Conservation (phyloP, 2,113 vertebrate species). For the Colaptes auratus region DNA sequence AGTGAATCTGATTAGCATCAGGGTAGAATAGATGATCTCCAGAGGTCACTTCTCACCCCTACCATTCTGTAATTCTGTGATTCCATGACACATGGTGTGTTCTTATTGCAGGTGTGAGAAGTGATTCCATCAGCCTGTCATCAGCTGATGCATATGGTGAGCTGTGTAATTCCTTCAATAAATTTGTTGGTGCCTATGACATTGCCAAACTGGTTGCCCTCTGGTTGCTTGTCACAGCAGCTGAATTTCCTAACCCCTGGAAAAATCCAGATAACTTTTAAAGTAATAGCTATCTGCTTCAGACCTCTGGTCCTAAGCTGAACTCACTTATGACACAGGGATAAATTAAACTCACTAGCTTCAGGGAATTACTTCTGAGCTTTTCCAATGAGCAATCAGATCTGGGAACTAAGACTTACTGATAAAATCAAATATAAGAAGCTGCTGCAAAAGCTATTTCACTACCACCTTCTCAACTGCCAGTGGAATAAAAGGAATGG, state of each 20-base stretch:
- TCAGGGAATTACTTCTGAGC: constrained; percentile 39
- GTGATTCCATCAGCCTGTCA: not conserved
- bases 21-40: too few relatives aligned
- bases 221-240: not conserved
- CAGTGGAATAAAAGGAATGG: constrained; percentile 39
- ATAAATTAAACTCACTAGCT: constrained; percentile 44
- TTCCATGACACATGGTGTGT: too few relatives aligned
- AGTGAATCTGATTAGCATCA: too few relatives aligned
- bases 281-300: constrained; percentile 5
- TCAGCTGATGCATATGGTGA: not conserved
- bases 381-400: constrained; percentile 53
- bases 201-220: not conserved
- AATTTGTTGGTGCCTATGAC: not conserved
- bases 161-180: not conserved
- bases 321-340: constrained; percentile 6
- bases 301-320: not conserved
- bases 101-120: not conserved
- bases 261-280: constrained; percentile 30
- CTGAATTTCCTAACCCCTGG: not conserved
- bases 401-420: not conserved
- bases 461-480: not conserved
- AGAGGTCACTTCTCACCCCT: too few relatives aligned
- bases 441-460: constrained; percentile 33
- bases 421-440: constrained; percentile 57
- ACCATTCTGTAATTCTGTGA: too few relatives aligned